Evolutionary conservation across 92 coral and sea anemone genomes (phyloP), one percentile per base, ranked within the genome.

Genomic region (Epizoanthus scotinus): DNA sequence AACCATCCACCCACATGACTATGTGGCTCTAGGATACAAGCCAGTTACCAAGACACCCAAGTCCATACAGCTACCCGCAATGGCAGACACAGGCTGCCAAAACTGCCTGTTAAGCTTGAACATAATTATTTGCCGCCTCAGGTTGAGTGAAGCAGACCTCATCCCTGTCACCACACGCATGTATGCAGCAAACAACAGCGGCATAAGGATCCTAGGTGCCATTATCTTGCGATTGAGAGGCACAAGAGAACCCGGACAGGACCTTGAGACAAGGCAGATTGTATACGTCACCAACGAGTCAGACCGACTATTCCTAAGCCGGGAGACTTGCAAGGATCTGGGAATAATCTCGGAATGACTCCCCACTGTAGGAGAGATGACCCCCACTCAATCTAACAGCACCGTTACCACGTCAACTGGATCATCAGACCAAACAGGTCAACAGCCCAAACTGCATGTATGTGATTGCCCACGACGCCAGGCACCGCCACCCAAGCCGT

Each of bases 71-170:
- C 81, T 84, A 31, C 75, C 89, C 3, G 89, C 84, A 2, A 91
- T 88, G 92, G 95, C 94, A 1, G 88, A 88, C 86, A 85, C 85
- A 1, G 90, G 88, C 71, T 88, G 88, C 80, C 91, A 88, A 77
- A 91, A 92, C 83, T 88, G 95, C 87, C 84, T 75, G 6, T 86
- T 86, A 14, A 55, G 89, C 82, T 70, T 69, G 59, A 85, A 64
- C 18, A 74, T n/a, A n/a, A n/a, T 81, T 6, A 58, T 85, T 47
- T 54, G 67, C 7, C 80, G 82, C 75, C 75, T 85, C 20, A 82
- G 87, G 56, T 61, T 81, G 47, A 1, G 42, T 44, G 61, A 81
- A 31, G 58, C 62, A 0, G 84, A 85, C 71, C 82, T 89, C 47
- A 74, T 85, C 53, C 89, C 89, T 2, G 92, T 89, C 28, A 82